Evolutionary conservation across 2,113 vertebrate species (phyloP), one percentile per base, ranked within the genome.

Genomic region (Ochotona curzoniae): DNA sequence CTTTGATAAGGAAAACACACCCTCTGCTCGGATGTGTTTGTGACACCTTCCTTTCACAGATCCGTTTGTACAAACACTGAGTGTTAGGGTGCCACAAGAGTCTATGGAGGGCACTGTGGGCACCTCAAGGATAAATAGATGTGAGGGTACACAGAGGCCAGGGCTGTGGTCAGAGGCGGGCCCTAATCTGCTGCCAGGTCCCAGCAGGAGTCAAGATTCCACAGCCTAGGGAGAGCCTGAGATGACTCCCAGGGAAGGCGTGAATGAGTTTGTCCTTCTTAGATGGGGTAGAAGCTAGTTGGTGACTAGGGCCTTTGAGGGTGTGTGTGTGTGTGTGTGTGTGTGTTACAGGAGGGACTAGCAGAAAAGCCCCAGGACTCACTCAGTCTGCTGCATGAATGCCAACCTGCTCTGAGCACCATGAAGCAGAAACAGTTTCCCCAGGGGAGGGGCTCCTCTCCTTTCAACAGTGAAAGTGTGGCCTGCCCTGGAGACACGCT

Each of bases 401-500:
- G 51, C 64, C 82, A 91, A 86, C 64, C n/a, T 21, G 61, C 60
- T 90, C 85, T 78, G 94, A 83, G 83, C 86, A 93, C 18, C 83
- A 75, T 71, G 21, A 26, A 94, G 32, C 47, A 76, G 61, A 95
- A 47, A 47, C 63, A 54, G 8, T 67, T 94, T 94, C 64, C 85
- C 35, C 89, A 66, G 74, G 60, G 79, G 64, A 81, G 18, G 30
- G 54, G 25, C 64, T 80, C 83, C n/a, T 85, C 93, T 83, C 85
- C 82, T 93, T 94, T 93, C 92, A 93, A 96, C 79, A 92, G 74
- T 69, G 88, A 57, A 32, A 57, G 44, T 13, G 79, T 70, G 92
- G 85, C 35, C 95, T 71, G 17, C 92, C 79, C 83, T n/a, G 54
- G 66, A 73, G 94, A 82, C 74, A 44, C 82, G 38, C 38, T 44